Evolutionary conservation across 2,797 vertebrate species (phyloP).

Genomic region (Acanthornis magna): DNA sequence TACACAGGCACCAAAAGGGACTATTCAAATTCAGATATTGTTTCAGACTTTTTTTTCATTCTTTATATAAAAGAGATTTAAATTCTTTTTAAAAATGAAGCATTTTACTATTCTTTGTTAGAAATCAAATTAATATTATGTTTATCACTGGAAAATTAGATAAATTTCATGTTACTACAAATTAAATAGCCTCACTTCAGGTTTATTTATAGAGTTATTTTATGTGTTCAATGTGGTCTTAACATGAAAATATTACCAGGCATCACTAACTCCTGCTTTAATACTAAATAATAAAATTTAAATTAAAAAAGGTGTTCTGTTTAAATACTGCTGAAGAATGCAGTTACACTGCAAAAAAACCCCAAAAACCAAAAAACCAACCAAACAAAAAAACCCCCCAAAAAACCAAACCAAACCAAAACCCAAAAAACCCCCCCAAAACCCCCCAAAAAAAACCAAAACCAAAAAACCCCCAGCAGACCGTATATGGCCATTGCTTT

Average conservation of each 20-base stretch:
- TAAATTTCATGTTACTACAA: not conserved
- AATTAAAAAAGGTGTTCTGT: not conserved
- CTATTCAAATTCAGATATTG: not conserved
- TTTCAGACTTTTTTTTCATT: not conserved
- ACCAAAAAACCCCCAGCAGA: not conserved
- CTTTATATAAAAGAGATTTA: not conserved
- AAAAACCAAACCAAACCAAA: too few species aligned
- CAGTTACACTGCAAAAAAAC: not conserved
- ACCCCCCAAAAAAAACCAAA: too few species aligned
- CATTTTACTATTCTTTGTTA: not conserved
- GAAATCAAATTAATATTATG: not conserved
- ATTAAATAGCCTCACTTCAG: not conserved
- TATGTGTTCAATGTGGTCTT: not conserved
- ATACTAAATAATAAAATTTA: not conserved
- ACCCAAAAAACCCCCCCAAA: too few species aligned
- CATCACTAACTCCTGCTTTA: not conserved
- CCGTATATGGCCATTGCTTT: not conserved
- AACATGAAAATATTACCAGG: not conserved
- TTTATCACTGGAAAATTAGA: not conserved
- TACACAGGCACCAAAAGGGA: not conserved
- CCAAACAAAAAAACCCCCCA: too few species aligned
- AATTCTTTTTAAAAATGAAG: not conserved
- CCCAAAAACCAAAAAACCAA: too few species aligned
- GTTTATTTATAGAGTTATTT: not conserved
- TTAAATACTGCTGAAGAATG: not conserved